Evolutionary conservation across 2,797 vertebrate genomes (phyloP), one percentile per base, ranked within the genome.

Genomic region (Sebastes goodei): DNA sequence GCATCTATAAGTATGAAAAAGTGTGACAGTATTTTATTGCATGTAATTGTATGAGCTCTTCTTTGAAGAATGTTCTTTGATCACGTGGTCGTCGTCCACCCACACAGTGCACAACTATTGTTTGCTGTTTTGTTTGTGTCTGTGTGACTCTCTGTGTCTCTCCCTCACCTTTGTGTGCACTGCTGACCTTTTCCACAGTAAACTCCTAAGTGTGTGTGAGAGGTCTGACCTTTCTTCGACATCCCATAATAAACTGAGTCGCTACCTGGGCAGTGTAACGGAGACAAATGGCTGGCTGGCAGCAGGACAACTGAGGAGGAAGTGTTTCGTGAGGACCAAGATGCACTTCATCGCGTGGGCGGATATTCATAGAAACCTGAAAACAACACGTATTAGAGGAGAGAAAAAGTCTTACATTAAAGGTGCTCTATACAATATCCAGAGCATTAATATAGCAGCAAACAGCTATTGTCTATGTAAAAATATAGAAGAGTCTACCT

Each of bases 191-290:
- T 72, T 89, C 74, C 70, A 69, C 42, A 27, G 42, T 27, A 62
- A 82, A 59, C 71, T 62, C 71, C 63, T 70, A 71, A 81, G 62
- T 76, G 46, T 72, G 84, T 81, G 62, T 83, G 89, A 86, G 74
- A 78, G 62, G 38, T 76, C 20, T 81, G 78, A 90, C 86, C 89
- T 94, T 89, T 86, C 35, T 38, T 46, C 79, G 68, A 23, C 62
- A 52, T 83, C 63, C 67, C 55, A 65, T 83, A 87, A 80, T 84
- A 84, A 77, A 71, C 68, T 5, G 25, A 59, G 25, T 69, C 20
- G 14, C 57, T 59, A 74, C 66, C 55, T 83, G 61, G 29, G 23
- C 29, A 30, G 62, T 38, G 56, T 68, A 68, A 88, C n/a, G 23
- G 32, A 86, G 70, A 80, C 65, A 84, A 78, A 84, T 72, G 35